These are phyloP conservation scores for Coracopsis vasa DNA, from an alignment of 2,113 vertebrate genomes.

Conservation along the genomic window DNA sequence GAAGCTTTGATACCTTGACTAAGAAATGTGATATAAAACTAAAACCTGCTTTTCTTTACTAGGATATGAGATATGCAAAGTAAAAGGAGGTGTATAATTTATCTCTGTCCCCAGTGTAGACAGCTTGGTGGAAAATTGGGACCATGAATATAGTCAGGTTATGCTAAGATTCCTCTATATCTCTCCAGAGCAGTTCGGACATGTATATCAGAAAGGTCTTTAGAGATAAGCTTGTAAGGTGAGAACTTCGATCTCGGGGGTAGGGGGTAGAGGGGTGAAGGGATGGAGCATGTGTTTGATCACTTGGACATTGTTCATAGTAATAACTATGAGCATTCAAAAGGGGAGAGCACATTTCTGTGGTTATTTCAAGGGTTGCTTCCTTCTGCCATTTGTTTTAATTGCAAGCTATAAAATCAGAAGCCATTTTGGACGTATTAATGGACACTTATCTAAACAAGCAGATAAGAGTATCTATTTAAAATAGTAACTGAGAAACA, in stretches of 20 bases:
- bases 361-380: not conserved
- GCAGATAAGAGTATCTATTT: not conserved
- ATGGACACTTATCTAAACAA: not conserved
- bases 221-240: not conserved
- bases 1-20: not conserved
- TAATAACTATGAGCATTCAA: not conserved
- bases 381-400: not conserved
- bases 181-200: not conserved
- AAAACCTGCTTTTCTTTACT: not conserved
- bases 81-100: conserved; percentile 2
- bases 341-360: not conserved
- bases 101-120: not conserved
- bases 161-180: not conserved
- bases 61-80: not conserved
- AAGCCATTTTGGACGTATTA: not conserved
- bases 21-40: not conserved
- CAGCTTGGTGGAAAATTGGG: not conserved
- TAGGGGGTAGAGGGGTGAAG: no score
- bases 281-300: no score
- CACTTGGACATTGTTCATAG: not conserved
- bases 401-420: not conserved
- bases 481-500: no score
- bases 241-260: not conserved
- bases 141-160: not conserved
- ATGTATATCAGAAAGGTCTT: not conserved